Conservation (phyloP, 2,113 vertebrate species). For the Chaetodon auriga region DNA sequence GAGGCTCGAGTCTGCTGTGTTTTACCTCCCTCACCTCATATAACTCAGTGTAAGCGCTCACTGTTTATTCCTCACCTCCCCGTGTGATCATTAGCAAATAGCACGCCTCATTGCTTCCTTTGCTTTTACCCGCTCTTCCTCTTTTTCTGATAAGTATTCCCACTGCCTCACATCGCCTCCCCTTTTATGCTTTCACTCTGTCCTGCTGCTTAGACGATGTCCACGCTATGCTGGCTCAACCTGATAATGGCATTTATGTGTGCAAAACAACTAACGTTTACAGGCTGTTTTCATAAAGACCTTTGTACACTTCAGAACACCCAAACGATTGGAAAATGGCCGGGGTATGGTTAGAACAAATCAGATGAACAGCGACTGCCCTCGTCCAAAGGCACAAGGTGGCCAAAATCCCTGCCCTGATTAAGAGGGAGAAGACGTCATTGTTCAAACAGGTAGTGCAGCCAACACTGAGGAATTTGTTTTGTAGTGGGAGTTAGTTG, state of each 20-base stretch:
- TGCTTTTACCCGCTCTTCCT: background rate
- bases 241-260: background rate
- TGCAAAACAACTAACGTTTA: background rate
- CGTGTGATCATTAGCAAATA: background rate
- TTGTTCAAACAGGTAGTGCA: background rate
- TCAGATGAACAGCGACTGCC: background rate
- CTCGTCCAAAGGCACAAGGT: background rate
- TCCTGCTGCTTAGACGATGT: no score
- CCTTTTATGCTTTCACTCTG: background rate
- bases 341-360: background rate
- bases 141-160: constrained; percentile 8
- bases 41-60: background rate
- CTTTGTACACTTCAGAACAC: background rate
- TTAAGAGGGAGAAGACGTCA: background rate
- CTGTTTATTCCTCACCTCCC: constrained; percentile 22
- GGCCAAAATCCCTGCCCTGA: background rate
- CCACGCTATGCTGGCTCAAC: background rate
- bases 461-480: background rate
- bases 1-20: background rate
- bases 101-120: background rate
- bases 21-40: background rate
- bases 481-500: background rate
- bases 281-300: background rate
- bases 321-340: background rate
- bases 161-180: background rate